Evolutionary conservation across 2,888 invertebrate species (phyloP).

Genomic region (Drosophila mimetica): DNA sequence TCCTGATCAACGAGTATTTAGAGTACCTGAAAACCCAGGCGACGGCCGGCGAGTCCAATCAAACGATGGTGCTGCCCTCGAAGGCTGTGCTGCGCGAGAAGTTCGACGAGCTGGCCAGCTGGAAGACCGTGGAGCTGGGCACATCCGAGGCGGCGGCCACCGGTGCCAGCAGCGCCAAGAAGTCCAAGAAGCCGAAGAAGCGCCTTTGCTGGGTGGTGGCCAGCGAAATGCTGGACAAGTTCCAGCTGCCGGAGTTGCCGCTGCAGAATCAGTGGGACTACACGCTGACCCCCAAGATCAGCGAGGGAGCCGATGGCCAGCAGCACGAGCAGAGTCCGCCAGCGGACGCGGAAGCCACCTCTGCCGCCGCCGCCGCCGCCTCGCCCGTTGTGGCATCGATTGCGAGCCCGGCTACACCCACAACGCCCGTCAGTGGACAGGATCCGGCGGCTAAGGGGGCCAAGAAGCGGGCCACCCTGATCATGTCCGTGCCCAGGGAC

Average conservation of each 20-base stretch:
- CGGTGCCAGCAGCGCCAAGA: slow-evolving; percentile 44
- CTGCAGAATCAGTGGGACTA: slow-evolving; percentile 87
- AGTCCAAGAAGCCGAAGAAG: slow-evolving; percentile 83
- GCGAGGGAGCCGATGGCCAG: slow-evolving; percentile 21
- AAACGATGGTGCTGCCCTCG: slow-evolving; percentile 78
- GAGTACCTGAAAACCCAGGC: slow-evolving; percentile 85
- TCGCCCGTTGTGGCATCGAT: slow-evolving; percentile 12
- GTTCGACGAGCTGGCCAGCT: slow-evolving; percentile 87
- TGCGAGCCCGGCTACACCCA: slow-evolving; percentile 20
- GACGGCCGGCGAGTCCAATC: slow-evolving; percentile 46
- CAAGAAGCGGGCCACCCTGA: slow-evolving; percentile 83
- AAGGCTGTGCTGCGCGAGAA: slow-evolving; percentile 85
- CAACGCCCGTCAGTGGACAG: slow-evolving; percentile 6
- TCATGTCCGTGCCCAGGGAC: slow-evolving; percentile 82
- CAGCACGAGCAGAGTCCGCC: slow-evolving; percentile 22
- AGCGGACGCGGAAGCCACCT: slow-evolving; percentile 3
- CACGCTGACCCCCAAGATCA: slow-evolving; percentile 78
- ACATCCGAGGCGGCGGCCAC: slow-evolving; percentile 17
- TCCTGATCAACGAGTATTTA: slow-evolving; percentile 88
- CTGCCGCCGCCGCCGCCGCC: not conserved
- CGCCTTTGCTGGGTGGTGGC: slow-evolving; percentile 89
- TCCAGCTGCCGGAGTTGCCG: slow-evolving; percentile 85
- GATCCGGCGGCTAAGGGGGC: not conserved
- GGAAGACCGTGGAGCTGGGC: slow-evolving; percentile 85
- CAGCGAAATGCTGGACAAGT: slow-evolving; percentile 86